These are phyloP conservation scores for Mormyrus hasselquistii DNA, from an alignment of 2,797 vertebrate genomes.

Conservation along the genomic window DNA sequence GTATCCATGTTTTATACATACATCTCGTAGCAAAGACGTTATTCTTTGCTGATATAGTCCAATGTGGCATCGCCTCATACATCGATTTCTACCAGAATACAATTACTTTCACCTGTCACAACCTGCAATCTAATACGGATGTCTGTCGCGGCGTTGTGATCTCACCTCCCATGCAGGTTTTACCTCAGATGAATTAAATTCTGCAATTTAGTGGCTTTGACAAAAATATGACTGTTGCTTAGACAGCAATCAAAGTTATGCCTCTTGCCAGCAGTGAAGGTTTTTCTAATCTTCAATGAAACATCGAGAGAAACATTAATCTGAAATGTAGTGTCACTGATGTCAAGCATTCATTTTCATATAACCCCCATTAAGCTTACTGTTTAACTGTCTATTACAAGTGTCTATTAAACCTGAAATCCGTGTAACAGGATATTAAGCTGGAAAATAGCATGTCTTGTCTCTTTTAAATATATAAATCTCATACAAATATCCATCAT, in stretches of 20 bases:
- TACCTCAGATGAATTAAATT: slow-evolving; percentile 6
- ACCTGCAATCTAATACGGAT: not conserved
- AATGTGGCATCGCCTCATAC: not conserved
- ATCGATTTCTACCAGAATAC: not conserved
- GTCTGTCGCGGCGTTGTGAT: not conserved
- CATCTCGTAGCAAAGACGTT: not conserved
- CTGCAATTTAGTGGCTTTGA: not conserved
- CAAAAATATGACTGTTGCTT: slow-evolving; percentile 51
- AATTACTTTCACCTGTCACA: slow-evolving; percentile 17
- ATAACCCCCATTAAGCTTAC: not conserved
- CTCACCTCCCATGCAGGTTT: not conserved
- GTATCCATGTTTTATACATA: not conserved
- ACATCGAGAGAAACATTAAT: slow-evolving; percentile 45
- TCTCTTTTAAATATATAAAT: slow-evolving; percentile 6
- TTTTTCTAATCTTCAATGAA: slow-evolving; percentile 41
- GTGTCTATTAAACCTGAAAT: slow-evolving; percentile 6
- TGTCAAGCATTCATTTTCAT: slow-evolving; percentile 5
- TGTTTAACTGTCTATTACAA: not conserved
- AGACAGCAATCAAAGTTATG: slow-evolving; percentile 53
- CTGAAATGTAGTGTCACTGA: slow-evolving; percentile 11
- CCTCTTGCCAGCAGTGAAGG: slow-evolving; percentile 50
- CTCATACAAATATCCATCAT: not conserved
- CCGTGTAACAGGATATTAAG: not conserved
- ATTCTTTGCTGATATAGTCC: not conserved
- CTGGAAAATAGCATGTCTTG: not conserved